Base-by-base conservation (phyloP, 2,888 invertebrate genomes). In the Deilephila porcellus region DNA sequence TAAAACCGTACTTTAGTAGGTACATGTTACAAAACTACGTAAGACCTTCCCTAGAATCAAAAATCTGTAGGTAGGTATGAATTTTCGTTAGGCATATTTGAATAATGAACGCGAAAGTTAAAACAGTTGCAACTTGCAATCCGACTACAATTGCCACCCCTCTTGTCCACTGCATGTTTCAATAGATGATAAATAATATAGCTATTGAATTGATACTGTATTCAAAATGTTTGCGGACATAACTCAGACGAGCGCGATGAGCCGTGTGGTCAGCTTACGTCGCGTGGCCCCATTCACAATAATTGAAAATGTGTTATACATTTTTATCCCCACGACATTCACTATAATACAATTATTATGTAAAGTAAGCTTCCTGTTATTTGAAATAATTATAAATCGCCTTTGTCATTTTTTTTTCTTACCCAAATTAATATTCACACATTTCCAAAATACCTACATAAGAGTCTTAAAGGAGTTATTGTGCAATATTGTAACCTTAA, bases 221-320 rank as follows among this genome's bases (percentile, higher is more conserved):
- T 79, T 82, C 82, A 81, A 80, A 85, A 87, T 89, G 85, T 89
- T 88, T 88, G 85, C 75, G 81, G 60, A 82, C 81, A 85, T 88
- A 84, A 86, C 76, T 87, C 82, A 84, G 75, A 71, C 72, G 78
- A 72, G 83, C 71, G 77, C 88, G 85, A 88, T 87, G 88, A 83
- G 76, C 80, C 83, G 82, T 78, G 77, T 80, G 74, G 74, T 60
- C 59, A 60, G 37, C 45, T 19, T 8, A n/a, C 34, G 37, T 20
- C 25, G 59, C 34, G 37, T 20, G 19, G 59, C 25, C 7, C 17
- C 77, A 78, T 75, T 79, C 78, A 78, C 81, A 77, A 80, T 79
- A 76, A 63, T 70, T n/a, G 29, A 11, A 34, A 19, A 20, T 53
- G 25, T 32, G 20, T n/a, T 19, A n/a, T 32, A 52, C 8, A 14